Evolutionary conservation across 1,140 invertebrate species (phyloP).

Genomic region (Eumeta japonica): DNA sequence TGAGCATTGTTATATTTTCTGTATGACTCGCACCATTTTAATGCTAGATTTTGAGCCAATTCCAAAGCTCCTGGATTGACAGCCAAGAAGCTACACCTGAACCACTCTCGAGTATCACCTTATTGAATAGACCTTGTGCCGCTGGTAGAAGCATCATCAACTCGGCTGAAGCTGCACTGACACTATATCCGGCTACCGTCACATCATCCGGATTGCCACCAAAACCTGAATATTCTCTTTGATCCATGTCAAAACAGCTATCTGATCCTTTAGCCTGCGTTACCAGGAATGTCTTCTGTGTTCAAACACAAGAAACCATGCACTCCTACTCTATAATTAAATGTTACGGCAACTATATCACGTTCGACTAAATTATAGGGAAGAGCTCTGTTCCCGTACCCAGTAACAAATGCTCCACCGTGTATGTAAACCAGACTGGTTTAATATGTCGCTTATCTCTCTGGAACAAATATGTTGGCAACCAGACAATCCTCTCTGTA

Average conservation of each 20-base stretch:
- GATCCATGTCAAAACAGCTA: slow-evolving; percentile 25
- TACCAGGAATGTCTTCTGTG: slow-evolving; percentile 27
- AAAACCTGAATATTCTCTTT: slow-evolving; percentile 27
- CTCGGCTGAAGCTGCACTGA: slow-evolving; percentile 22
- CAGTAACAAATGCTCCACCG: slow-evolving; percentile 19
- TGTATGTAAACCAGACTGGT: slow-evolving; percentile 32
- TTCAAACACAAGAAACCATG: slow-evolving; percentile 26
- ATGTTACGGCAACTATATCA: slow-evolving; percentile 15
- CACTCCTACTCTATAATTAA: slow-evolving; percentile 23
- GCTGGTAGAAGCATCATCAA: slow-evolving; percentile 22
- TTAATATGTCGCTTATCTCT: slow-evolving; percentile 23
- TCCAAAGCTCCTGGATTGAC: too few species aligned
- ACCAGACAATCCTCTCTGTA: slow-evolving; percentile 37
- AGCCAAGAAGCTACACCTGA: slow-evolving; percentile 12
- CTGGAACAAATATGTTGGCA: slow-evolving; percentile 29
- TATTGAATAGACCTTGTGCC: slow-evolving; percentile 26
- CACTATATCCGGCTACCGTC: slow-evolving; percentile 23
- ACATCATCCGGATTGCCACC: slow-evolving; percentile 30
- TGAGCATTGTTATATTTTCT: too few species aligned
- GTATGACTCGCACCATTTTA: too few species aligned
- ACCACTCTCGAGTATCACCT: slow-evolving; percentile 24
- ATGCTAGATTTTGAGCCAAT: too few species aligned
- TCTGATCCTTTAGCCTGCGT: slow-evolving; percentile 31
- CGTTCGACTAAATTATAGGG: slow-evolving; percentile 12
- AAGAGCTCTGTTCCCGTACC: slow-evolving; percentile 13